These are phyloP conservation scores for Corydoras maculifer DNA, from an alignment of 2,113 vertebrate genomes.

Conservation along the genomic window DNA sequence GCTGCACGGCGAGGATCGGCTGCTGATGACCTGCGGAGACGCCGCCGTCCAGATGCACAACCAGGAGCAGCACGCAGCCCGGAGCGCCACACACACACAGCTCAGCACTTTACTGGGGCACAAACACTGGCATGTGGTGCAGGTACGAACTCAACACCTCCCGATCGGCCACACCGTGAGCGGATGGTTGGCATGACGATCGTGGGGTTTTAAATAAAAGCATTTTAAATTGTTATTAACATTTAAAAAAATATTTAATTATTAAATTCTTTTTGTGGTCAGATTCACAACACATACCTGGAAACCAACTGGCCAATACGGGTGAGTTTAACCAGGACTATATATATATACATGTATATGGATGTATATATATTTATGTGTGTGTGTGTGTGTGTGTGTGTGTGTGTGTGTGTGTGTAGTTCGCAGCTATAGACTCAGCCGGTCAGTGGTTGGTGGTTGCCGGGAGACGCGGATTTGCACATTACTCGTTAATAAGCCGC, in stretches of 20 bases:
- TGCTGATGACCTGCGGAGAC: slow-evolving; percentile 94
- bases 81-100: slow-evolving; percentile 60
- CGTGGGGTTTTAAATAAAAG: too few species aligned
- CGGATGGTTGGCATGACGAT: too few species aligned
- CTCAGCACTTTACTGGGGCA: slow-evolving; percentile 99
- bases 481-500: slow-evolving; percentile 91
- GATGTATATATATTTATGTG: neutral
- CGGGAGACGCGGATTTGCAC: slow-evolving; percentile 93
- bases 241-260: too few species aligned
- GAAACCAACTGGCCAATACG: slow-evolving; percentile 98
- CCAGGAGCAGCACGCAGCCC: slow-evolving; percentile 57
- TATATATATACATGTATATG: too few species aligned
- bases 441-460: slow-evolving; percentile 94
- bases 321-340: slow-evolving; percentile 63
- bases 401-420: slow-evolving; percentile 62
- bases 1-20: slow-evolving; percentile 92
- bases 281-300: slow-evolving; percentile 96
- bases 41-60: slow-evolving; percentile 72
- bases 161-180: neutral
- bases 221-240: too few species aligned
- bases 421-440: slow-evolving; percentile 90
- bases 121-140: slow-evolving; percentile 97
- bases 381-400: neutral
- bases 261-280: slow-evolving; percentile 5
- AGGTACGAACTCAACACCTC: slow-evolving; percentile 62